Conservation (phyloP, 37 sponge, comb jelly and placozoan genomes). For the Crambe crambe region DNA sequence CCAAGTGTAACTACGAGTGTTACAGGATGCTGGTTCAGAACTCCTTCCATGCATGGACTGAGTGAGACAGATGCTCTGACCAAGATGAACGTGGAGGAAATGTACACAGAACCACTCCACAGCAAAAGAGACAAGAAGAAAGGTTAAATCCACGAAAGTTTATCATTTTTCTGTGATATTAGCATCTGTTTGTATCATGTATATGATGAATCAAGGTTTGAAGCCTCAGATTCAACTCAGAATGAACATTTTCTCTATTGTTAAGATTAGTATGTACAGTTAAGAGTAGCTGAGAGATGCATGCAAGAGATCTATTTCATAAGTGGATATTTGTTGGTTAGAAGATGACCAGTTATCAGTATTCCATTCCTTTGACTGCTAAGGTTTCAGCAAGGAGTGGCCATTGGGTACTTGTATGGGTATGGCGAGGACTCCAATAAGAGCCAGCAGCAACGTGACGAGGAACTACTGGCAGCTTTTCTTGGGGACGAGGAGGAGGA, state of each 20-base stretch:
- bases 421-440: neutral
- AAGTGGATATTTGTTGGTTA: no score
- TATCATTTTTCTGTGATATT: no score
- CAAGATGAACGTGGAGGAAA: slow-evolving; percentile 74
- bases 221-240: no score
- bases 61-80: slow-evolving; percentile 58
- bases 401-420: slow-evolving; percentile 72
- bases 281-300: no score
- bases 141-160: no score
- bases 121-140: slow-evolving; percentile 1
- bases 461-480: neutral
- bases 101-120: slow-evolving; percentile 44
- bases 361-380: no score
- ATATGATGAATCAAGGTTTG: no score
- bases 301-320: no score
- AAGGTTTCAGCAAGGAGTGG: slow-evolving; percentile 23
- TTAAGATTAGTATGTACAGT: no score
- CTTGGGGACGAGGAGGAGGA: slow-evolving; percentile 46
- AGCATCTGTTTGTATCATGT: no score
- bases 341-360: no score
- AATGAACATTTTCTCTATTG: no score
- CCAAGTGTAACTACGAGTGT: slow-evolving; percentile 83
- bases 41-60: slow-evolving; percentile 56
- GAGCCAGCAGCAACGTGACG: neutral
- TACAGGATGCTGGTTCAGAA: slow-evolving; percentile 78